A percentile compares a stretch with the other conserved stretches of the same genome.
Conservation (phyloP, 1,140 invertebrate species). For the Batillaria attramentaria region DNA sequence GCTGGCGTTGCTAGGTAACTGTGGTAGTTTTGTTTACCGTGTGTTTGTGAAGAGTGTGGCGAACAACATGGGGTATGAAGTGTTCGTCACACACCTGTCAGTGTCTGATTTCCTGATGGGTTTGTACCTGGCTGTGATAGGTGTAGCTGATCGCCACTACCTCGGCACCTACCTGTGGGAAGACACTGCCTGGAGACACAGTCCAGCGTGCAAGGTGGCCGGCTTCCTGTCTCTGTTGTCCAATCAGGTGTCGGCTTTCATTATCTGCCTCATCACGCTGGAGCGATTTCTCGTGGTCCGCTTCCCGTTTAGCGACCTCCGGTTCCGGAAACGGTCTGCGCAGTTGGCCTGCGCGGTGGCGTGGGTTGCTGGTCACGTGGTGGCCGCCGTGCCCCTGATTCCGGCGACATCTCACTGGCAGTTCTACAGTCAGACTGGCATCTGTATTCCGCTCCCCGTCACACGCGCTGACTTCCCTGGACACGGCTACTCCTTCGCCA, state of each 20-base stretch:
- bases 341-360: background rate
- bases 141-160: conserved; percentile 51
- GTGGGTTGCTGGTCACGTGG: conserved; percentile 22
- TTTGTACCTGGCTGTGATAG: conserved; percentile 59
- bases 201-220: conserved; percentile 47
- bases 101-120: conserved; percentile 64
- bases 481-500: conserved; percentile 38
- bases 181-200: conserved; percentile 48
- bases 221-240: conserved; percentile 56
- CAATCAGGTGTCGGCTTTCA: conserved; percentile 51
- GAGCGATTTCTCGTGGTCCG: conserved; percentile 54
- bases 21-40: conserved; percentile 37
- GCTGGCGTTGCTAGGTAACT: conserved; percentile 43
- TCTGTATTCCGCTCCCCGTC: conserved; percentile 46
- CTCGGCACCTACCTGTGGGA: conserved; percentile 49
- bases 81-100: conserved; percentile 49
- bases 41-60: conserved; percentile 14
- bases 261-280: conserved; percentile 39
- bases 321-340: conserved; percentile 28
- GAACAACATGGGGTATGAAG: conserved; percentile 33
- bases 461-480: conserved; percentile 25
- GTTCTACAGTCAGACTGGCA: conserved; percentile 43
- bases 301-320: conserved; percentile 52
- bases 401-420: conserved; percentile 9
- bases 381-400: conserved; percentile 34